Evolutionary conservation across 2,888 invertebrate species (phyloP).

Genomic region (Drosophila picticornis): DNA sequence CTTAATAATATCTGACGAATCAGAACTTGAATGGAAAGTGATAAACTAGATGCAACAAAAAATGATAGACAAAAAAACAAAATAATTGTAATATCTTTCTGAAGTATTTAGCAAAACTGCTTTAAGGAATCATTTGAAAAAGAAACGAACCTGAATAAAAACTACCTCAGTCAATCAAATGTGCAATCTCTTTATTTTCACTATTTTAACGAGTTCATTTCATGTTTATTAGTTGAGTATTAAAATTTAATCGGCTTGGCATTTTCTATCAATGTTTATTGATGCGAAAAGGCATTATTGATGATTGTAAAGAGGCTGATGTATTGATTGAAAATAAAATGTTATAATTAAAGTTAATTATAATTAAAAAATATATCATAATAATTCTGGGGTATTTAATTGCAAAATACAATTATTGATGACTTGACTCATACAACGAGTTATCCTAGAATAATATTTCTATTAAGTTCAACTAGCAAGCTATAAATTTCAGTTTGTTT

Average conservation of each 20-base stretch:
- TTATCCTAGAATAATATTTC: not conserved
- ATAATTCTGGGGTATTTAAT: not conserved
- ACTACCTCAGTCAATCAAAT: not conserved
- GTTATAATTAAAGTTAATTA: not conserved
- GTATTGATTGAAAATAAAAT: not conserved
- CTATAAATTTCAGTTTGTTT: too few relatives aligned
- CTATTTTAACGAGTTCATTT: not conserved
- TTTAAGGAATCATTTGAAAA: not conserved
- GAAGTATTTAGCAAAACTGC: not conserved
- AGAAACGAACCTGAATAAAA: fast-evolving
- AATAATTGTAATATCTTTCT: not conserved
- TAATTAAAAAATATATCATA: not conserved
- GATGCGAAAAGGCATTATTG: not conserved
- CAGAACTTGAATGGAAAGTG: not conserved
- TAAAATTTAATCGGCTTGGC: not conserved
- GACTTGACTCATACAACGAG: too few relatives aligned
- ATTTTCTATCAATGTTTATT: not conserved
- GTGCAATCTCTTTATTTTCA: not conserved
- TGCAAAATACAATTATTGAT: not conserved
- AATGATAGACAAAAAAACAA: not conserved
- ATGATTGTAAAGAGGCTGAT: not conserved
- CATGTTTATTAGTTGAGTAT: not conserved
- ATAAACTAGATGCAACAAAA: not conserved
- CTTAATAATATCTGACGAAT: not conserved
- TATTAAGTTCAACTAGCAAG: not conserved